Base-by-base conservation (phyloP, 2,113 vertebrate species). In the Opisthocomus hoazin region DNA sequence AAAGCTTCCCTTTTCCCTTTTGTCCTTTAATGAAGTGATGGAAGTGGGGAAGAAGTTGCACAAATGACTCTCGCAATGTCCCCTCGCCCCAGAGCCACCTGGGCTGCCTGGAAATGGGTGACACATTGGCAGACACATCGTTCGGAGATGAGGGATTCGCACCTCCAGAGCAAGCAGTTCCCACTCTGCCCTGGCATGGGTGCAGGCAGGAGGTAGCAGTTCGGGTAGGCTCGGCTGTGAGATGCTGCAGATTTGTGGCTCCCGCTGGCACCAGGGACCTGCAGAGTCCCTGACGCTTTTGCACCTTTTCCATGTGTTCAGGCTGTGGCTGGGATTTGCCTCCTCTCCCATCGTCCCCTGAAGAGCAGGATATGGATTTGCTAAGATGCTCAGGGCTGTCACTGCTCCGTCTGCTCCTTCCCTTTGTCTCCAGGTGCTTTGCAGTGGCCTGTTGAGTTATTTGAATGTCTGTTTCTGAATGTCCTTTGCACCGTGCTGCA, bases 11-110 rank as follows among this genome's bases (percentile, higher is more conserved):
- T 75, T 29, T 51, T 57, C 60, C 51, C 36, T 80, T 51, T 30
- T 54, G 54, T 45, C 68, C 83, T 53, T 26, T 12, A 45, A 48
- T 26, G 22, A 69, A 79, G 34, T 0, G 0, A 46, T 11, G 29
- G 36, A 50, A 41, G 65, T 1, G 2, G n/a, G 23, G 43, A 71
- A 11, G 37, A 36, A 43, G 79, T 39, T 23, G 21, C 17, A 46
- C 43, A 17, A 37, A 29, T 0, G 9, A 50, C 17, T 45, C 37
- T 8, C 15, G n/a, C 1, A 1, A 8, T 13, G 0, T 2, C 17
- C 30, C 45, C 50, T 87, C 1, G 1, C 4, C 36, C 30, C 75
- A 53, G 30, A n/a, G 75, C 34, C n/a, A 12, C 48, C 1, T 10
- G 6, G 24, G 37, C 57, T 73, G 60, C 66, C 74, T 50, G 69